These are phyloP conservation scores for Nysson spinosus DNA, from an alignment of 2,888 invertebrate genomes.

Conservation along the genomic window DNA sequence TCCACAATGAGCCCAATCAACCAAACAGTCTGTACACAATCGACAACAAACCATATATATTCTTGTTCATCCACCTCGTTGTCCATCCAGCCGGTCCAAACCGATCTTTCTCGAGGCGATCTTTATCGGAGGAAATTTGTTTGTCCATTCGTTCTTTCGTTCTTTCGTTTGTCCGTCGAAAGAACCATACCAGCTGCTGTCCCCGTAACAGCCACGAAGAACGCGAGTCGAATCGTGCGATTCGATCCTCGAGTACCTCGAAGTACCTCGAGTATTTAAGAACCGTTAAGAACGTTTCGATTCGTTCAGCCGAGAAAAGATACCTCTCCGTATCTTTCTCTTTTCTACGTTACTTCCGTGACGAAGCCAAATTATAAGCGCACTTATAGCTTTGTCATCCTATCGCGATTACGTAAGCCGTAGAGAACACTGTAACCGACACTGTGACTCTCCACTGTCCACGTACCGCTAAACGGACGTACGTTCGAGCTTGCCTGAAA, in stretches of 20 bases:
- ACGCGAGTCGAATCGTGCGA: constrained; percentile 46
- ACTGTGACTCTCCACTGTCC: no score
- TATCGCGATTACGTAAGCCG: no score
- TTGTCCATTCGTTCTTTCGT: background rate
- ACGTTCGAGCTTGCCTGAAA: no score
- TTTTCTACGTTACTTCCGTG: no score
- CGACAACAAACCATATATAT: constrained; percentile 69
- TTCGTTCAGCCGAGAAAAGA: background rate
- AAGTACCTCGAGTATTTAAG: constrained; percentile 34
- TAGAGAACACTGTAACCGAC: no score
- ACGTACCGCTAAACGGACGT: no score
- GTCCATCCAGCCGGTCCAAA: no score
- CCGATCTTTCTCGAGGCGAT: constrained; percentile 33
- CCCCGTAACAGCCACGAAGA: constrained; percentile 1
- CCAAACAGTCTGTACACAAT: constrained; percentile 70
- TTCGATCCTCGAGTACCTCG: constrained; percentile 21
- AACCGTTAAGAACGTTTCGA: constrained; percentile 22
- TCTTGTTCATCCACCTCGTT: no score
- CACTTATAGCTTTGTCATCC: no score
- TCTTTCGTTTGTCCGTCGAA: no score
- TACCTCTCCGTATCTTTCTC: no score
- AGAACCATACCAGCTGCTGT: constrained; percentile 45
- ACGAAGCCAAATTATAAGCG: no score
- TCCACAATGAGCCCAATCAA: constrained; percentile 75
- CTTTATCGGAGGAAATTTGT: constrained; percentile 52